Evolutionary conservation across 2,888 invertebrate genomes (phyloP), one percentile per base, ranked within the genome.

Genomic region (Hipparchia sbordonii): DNA sequence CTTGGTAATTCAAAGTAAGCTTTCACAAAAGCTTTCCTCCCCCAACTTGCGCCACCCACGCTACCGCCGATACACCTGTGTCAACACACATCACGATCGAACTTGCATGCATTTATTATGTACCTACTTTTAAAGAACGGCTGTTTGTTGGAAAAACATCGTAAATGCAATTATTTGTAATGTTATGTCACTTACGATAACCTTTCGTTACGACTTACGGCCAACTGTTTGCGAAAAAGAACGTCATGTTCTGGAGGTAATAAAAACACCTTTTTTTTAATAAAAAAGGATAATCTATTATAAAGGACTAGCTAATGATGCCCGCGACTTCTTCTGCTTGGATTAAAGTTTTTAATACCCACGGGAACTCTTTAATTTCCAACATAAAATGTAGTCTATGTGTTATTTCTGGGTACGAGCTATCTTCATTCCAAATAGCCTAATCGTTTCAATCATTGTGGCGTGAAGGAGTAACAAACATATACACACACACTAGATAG

Each of bases 71-170:
- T 71, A 72, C 74, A 74, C 74, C 72, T 74, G 76, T 76, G 71
- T 72, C 74, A 72, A 75, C 75, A 75, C 68, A 67, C 65, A 59
- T 67, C 71, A 71, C 74, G 73, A 75, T 68, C 65, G 48, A 71
- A 68, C 65, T 72, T 57, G 60, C 54, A 39, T 71, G 60, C 57
- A 60, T 23, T 23, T 68, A 69, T 71, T 23, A 56, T 65, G 60
- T 54, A 62, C 62, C 61, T 61, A 67, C 48, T 68, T 65, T 33
- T 65, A 71, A 68, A 67, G 62, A 71, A 74, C 71, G 71, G 13
- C 51, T 67, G 46, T 71, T 66, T 75, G n/a, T 65, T 65, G 68
- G 52, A 65, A 67, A 63, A 71, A 74, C 67, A 23, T 5, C 52
- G 63, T 9, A 7, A 65, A 52, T 12, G 61, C 60, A 66, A 73